A percentile compares a stretch with the other conserved stretches of the same genome.
phyloP scores from a whole-genome alignment of 2,888 invertebrate species.

The Agyllia agylla region DNA sequence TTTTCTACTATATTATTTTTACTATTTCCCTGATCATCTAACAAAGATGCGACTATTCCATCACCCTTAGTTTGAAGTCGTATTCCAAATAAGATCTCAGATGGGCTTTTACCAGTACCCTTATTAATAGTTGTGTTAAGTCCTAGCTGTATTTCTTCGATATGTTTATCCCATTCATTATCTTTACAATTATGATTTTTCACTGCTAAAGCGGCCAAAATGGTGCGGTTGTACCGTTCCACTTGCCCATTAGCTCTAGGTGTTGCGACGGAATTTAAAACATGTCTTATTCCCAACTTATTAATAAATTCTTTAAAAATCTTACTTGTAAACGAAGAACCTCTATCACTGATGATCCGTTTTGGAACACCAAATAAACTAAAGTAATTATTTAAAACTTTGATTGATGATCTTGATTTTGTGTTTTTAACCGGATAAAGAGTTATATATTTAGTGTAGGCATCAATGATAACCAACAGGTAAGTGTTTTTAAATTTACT shows the following conservation, averaged over 20 bases:
- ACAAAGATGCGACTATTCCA: background rate
- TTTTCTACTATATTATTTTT: too few relatives aligned
- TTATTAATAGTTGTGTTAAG: slow-evolving; percentile 17
- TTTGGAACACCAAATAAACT: background rate
- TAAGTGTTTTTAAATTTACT: slow-evolving; percentile 28
- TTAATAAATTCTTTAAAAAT: slow-evolving; percentile 2
- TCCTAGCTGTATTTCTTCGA: slow-evolving; percentile 15
- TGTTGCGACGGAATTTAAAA: slow-evolving; percentile 15
- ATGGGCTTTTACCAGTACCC: background rate
- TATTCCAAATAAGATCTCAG: slow-evolving; percentile 5
- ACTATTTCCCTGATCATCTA: background rate
- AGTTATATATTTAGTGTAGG: slow-evolving; percentile 45
- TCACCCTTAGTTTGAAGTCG: background rate
- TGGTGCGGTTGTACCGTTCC: slow-evolving; percentile 18
- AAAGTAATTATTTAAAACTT: slow-evolving; percentile 19
- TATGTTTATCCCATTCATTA: slow-evolving; percentile 11
- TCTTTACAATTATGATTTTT: slow-evolving; percentile 2
- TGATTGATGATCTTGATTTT: slow-evolving; percentile 23
- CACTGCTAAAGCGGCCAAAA: slow-evolving; percentile 1
- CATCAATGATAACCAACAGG: slow-evolving; percentile 40
- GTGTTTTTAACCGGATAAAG: slow-evolving; percentile 40
- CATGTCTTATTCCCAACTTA: slow-evolving; percentile 10
- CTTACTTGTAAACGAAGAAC: slow-evolving; percentile 5
- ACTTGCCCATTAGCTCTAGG: slow-evolving; percentile 18
- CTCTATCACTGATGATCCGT: background rate